Conservation (phyloP, 2,113 vertebrate species). For the Orycteropus afer region DNA sequence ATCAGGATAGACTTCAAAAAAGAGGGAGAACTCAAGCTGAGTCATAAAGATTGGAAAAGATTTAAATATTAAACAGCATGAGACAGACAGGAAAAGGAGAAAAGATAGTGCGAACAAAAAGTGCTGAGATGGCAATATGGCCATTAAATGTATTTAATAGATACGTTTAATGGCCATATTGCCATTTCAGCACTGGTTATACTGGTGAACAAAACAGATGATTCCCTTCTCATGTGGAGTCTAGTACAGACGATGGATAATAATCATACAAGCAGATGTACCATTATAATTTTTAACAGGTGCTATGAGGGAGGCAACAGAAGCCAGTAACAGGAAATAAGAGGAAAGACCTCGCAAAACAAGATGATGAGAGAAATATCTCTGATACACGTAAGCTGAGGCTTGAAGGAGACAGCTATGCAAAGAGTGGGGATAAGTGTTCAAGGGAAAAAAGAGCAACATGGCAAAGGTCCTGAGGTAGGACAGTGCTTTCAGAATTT, state of each 20-base stretch:
- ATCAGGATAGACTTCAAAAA: slow-evolving; percentile 10
- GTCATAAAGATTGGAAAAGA: neutral
- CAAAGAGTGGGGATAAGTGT: neutral
- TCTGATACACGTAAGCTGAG: slow-evolving; percentile 10
- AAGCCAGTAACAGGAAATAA: slow-evolving; percentile 39
- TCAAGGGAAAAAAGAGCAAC: neutral
- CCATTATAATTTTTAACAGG: slow-evolving; percentile 57
- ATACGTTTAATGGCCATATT: no score
- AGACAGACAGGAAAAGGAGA: neutral
- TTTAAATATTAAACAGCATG: slow-evolving; percentile 6
- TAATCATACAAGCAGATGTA: slow-evolving; percentile 29
- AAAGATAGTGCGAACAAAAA: slow-evolving; percentile 38
- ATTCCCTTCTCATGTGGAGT: neutral
- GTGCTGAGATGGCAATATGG: neutral
- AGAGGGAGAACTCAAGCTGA: neutral
- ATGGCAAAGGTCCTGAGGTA: neutral
- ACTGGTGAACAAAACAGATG: slow-evolving; percentile 41
- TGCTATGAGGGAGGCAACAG: slow-evolving; percentile 39
- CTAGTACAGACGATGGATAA: slow-evolving; percentile 30
- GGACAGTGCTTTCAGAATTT: neutral
- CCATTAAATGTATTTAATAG: slow-evolving; percentile 57
- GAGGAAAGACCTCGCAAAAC: neutral
- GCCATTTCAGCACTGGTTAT: neutral
- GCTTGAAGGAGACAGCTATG: neutral
- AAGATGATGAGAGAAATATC: neutral